These are phyloP conservation scores for Gracilinanus agilis DNA, from an alignment of 2,113 vertebrate genomes.

Conservation along the genomic window DNA sequence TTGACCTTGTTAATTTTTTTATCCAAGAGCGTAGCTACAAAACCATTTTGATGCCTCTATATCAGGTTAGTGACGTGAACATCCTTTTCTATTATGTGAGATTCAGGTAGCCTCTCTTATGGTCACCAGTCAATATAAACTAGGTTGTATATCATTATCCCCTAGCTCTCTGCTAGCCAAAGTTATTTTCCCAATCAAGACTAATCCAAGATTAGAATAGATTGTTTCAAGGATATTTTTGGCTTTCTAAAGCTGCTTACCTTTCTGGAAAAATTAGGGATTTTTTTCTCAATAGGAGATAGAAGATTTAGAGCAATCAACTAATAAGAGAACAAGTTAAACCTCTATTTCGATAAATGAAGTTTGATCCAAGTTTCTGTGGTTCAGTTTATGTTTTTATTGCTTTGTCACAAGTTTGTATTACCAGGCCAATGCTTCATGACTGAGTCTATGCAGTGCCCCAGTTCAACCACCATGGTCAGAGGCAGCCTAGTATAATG, in stretches of 20 bases:
- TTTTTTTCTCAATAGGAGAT: slow-evolving; percentile 72
- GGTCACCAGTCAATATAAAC: not conserved
- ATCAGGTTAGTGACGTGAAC: not conserved
- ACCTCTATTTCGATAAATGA: slow-evolving; percentile 77
- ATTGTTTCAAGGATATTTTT: slow-evolving; percentile 1
- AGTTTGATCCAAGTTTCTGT: slow-evolving; percentile 71
- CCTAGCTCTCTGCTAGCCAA: not conserved
- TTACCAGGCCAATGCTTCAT: slow-evolving; percentile 12
- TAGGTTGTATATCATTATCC: slow-evolving; percentile 6
- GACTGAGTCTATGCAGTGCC: slow-evolving; percentile 28
- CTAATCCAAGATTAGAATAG: slow-evolving; percentile 1
- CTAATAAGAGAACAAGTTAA: slow-evolving; percentile 69
- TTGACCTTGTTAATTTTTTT: slow-evolving; percentile 42
- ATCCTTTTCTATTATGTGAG: not conserved
- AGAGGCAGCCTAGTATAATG: not conserved
- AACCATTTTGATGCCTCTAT: not conserved
- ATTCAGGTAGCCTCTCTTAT: not conserved
- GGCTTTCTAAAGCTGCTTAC: slow-evolving; percentile 42
- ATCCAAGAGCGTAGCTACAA: slow-evolving; percentile 42
- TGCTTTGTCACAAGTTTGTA: slow-evolving; percentile 42
- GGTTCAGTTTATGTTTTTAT: slow-evolving; percentile 25
- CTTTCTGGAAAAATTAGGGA: slow-evolving; percentile 67
- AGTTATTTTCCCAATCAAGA: slow-evolving; percentile 31
- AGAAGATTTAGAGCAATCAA: slow-evolving; percentile 70
- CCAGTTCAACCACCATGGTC: slow-evolving; percentile 7